Evolutionary conservation across 2,797 vertebrate species (phyloP), one percentile per base, ranked within the genome.

Genomic region (Crax fasciolata): DNA sequence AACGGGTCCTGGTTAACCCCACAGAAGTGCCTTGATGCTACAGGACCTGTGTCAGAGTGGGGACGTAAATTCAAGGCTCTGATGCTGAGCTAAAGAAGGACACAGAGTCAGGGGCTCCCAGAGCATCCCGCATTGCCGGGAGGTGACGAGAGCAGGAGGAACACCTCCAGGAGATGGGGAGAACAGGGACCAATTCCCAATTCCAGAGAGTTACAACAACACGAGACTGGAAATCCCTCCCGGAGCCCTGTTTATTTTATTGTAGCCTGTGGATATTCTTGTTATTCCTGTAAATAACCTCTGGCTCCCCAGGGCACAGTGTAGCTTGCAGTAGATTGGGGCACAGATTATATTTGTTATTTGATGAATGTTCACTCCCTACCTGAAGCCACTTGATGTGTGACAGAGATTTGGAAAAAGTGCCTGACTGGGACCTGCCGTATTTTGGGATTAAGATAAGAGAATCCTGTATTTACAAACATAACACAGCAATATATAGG

Each of bases 281-380:
- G 11, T 77, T 86, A 59, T 27, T 89, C 87, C 59, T 93, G 85
- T 86, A 88, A 84, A 71, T 90, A 94, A 67, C 32, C 35, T 73
- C 49, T 44, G 59, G 63, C 68, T 94, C 71, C 43, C 58, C 59
- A 67, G 55, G 76, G 79, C 8, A 10, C 44, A 27, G 21, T 18
- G 11, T 84, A 73, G 66, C 70, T 73, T 5, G 28, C 83, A 75
- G 73, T 63, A 93, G 94, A 91, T 61, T 59, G 72, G 82, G 96
- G 67, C 49, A 80, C 75, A 81, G 62, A 48, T 84, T 75, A 87
- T 95, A 81, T 87, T 73, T 61, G 94, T 61, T 81, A 51, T 65
- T 86, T 94, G 84, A 75, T 67, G 0, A 1, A 39, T 72, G 52
- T 38, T 92, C 71, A 32, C 39, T 58, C 51, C 65, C 28, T 65